These are phyloP conservation scores for Corapipo altera DNA, from an alignment of 2,113 vertebrate species.

Conservation along the genomic window DNA sequence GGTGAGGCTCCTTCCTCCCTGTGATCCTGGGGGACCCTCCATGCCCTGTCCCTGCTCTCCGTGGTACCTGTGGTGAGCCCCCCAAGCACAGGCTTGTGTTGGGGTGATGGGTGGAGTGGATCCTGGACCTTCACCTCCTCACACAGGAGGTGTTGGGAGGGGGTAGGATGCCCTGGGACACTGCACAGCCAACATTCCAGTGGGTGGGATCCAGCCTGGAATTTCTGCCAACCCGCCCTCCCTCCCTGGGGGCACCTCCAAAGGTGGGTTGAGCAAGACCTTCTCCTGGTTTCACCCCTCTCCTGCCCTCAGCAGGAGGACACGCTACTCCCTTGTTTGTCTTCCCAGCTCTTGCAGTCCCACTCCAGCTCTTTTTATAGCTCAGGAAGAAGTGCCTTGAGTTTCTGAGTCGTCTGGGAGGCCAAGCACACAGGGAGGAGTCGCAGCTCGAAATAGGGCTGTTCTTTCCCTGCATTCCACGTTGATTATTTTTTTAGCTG, in stretches of 20 bases:
- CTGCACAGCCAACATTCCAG: fast-evolving
- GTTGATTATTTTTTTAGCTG: background rate
- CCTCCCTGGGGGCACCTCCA: background rate
- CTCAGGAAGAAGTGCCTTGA: background rate
- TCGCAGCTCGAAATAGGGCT: constrained; percentile 19
- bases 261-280: background rate
- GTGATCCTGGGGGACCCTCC: background rate
- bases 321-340: background rate
- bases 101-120: background rate
- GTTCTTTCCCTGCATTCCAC: constrained; percentile 4
- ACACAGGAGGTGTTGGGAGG: background rate
- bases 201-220: background rate
- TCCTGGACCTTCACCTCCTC: background rate
- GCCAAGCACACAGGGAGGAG: constrained; percentile 42
- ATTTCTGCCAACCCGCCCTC: background rate
- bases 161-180: background rate
- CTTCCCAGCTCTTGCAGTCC: background rate
- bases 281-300: background rate
- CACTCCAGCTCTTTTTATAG: constrained; percentile 49
- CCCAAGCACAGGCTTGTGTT: background rate
- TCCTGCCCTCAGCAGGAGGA: background rate
- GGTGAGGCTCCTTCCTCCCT: background rate
- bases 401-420: background rate
- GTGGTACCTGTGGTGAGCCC: background rate
- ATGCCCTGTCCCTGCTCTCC: background rate